Evolutionary conservation across 2,797 vertebrate species (phyloP).

Genomic region (Xenentodon cancila): DNA sequence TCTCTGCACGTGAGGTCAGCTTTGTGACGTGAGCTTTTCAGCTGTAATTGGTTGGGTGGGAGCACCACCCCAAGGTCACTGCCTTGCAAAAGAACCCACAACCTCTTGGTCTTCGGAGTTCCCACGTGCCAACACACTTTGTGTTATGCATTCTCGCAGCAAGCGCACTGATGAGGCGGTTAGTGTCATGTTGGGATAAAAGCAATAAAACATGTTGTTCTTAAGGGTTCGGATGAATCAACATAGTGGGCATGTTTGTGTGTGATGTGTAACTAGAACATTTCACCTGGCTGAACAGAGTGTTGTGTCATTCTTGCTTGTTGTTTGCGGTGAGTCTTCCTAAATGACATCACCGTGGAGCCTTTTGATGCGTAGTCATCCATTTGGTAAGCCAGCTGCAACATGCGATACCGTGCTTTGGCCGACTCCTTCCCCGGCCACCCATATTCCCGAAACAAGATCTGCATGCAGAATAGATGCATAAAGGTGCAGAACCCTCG

Average conservation of each 20-base stretch:
- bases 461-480: constrained; percentile 65
- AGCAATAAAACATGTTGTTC: constrained; percentile 27
- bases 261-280: not conserved
- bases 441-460: constrained; percentile 82
- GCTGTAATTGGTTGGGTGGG: constrained; percentile 32
- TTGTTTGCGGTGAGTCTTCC: constrained; percentile 78
- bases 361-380: constrained; percentile 84
- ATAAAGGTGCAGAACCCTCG: not conserved
- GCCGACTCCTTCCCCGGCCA: constrained; percentile 80
- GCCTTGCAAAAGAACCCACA: constrained; percentile 45
- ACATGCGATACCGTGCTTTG: constrained; percentile 76
- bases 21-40: constrained; percentile 28
- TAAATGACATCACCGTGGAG: constrained; percentile 65
- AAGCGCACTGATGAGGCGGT: constrained; percentile 8
- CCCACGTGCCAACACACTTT: not conserved
- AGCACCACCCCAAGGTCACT: constrained; percentile 29
- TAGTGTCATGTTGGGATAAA: constrained; percentile 24
- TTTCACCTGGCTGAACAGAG: constrained; percentile 70
- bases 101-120: constrained; percentile 18
- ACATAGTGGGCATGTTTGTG: constrained; percentile 5
- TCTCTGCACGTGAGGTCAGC: constrained; percentile 32
- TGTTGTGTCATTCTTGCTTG: constrained; percentile 63
- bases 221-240: constrained; percentile 23
- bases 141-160: constrained; percentile 10
- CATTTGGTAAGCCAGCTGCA: constrained; percentile 84